A percentile compares a stretch with the other conserved stretches of the same genome.
These are phyloP conservation scores for Porites australiensis DNA, from an alignment of 64 coral and sea anemone genomes.

Conservation along the genomic window DNA sequence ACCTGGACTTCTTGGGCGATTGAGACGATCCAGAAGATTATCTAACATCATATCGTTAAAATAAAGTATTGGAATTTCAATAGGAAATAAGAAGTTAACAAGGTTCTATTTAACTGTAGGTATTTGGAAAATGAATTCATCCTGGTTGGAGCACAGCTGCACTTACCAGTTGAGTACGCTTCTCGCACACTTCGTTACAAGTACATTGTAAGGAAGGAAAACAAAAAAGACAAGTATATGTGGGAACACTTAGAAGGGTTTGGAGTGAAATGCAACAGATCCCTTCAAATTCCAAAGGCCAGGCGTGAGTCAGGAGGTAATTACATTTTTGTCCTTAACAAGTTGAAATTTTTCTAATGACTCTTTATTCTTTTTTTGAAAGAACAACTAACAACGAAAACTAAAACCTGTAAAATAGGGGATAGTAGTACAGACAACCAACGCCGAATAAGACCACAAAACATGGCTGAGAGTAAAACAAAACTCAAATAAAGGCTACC, in stretches of 20 bases:
- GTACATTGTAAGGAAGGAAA: not conserved
- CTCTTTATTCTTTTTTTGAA: too few relatives aligned
- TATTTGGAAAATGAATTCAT: not conserved
- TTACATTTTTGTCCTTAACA: not conserved
- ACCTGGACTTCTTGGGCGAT: too few relatives aligned
- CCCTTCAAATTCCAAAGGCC: not conserved
- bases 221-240: not conserved
- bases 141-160: not conserved
- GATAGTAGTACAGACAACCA: too few relatives aligned
- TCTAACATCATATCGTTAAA: too few relatives aligned
- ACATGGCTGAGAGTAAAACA: too few relatives aligned
- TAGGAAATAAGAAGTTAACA: not conserved
- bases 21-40: too few relatives aligned
- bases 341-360: too few relatives aligned
- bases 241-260: not conserved
- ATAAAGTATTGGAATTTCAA: too few relatives aligned
- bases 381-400: too few relatives aligned
- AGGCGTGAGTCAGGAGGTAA: not conserved
- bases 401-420: too few relatives aligned
- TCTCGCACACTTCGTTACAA: slow-evolving; percentile 6
- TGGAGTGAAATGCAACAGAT: not conserved
- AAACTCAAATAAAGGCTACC: too few relatives aligned
- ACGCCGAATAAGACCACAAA: too few relatives aligned
- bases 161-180: not conserved
- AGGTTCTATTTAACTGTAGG: not conserved